These are phyloP conservation scores for Drosophila anceps DNA, from an alignment of 2,888 invertebrate genomes.

Conservation along the genomic window DNA sequence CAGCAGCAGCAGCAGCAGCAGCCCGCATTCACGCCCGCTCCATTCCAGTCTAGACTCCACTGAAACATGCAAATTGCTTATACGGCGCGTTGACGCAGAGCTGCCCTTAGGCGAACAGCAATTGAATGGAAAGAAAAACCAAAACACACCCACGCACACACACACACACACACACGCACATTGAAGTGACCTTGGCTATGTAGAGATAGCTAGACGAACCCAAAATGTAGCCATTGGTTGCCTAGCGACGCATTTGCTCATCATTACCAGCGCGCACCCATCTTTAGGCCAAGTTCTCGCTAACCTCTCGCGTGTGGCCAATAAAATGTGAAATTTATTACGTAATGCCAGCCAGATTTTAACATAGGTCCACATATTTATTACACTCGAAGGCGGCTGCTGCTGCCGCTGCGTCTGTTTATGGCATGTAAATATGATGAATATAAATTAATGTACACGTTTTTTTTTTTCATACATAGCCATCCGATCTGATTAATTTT, in stretches of 20 bases:
- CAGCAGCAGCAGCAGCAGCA: neutral
- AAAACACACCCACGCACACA: constrained; percentile 14
- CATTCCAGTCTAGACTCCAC: constrained; percentile 52
- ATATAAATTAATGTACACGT: constrained; percentile 50
- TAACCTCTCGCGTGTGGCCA: constrained; percentile 38
- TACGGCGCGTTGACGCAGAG: constrained; percentile 53
- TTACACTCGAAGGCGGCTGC: constrained; percentile 36
- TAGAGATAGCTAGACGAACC: neutral
- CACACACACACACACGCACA: constrained; percentile 7
- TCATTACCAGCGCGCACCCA: constrained; percentile 39
- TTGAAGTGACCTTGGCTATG: constrained; percentile 41
- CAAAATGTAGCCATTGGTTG: constrained; percentile 33
- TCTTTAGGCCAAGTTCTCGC: constrained; percentile 17
- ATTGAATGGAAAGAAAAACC: constrained; percentile 13
- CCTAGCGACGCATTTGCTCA: constrained; percentile 35
- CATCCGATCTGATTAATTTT: constrained; percentile 58
- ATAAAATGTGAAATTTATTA: constrained; percentile 58
- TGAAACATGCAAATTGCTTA: constrained; percentile 62
- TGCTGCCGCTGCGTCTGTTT: constrained; percentile 8
- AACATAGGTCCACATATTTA: constrained; percentile 41
- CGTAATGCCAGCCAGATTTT: constrained; percentile 28
- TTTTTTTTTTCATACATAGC: constrained; percentile 12
- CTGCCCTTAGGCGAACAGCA: constrained; percentile 27
- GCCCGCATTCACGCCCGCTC: neutral
- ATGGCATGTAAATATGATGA: constrained; percentile 36